Evolutionary conservation across 64 coral and sea anemone genomes (phyloP), one percentile per base, ranked within the genome.

Genomic region (Dendronephthya gigantea): DNA sequence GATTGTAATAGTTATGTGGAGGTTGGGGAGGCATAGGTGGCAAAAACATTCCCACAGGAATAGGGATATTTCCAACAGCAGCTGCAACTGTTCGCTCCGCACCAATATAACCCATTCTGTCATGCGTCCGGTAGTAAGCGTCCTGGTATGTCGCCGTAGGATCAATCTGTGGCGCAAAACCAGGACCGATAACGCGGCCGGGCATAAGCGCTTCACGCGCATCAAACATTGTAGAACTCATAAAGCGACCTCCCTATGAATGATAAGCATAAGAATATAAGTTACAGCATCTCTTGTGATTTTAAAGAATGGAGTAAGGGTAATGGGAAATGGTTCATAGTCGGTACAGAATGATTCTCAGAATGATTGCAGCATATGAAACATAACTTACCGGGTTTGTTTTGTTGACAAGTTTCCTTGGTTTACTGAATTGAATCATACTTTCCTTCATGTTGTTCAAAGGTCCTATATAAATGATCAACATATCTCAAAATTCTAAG

Each of bases 351-450:
- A 83, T 32, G 9, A 49, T 29, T 1, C 31, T 7, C 17, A 37
- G 36, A 35, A 23, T 75, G 22, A 16, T 17, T 19, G 51, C 51
- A 19, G 6, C 23, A 58, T 16, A 17, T n/a, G 0, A 62, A n/a
- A 62, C 65, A 75, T 5, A 30, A 72, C 90, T 89, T 87, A 98
- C 95, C 28, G 95, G 95, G 41, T 98, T 98, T n/a, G 92, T 98
- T 19, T 91, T 91, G 85, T 98, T 98, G 68, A 98, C 95, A 48
- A 98, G 92, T 82, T 98, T 98, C 17, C 92, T 84, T 83, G 95
- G 95, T 48, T 98, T 98, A 75, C 95, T 98, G 32, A 98, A 98
- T 51, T 98, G 95, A 32, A 98, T 98, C 92, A 98, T 93, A 56
- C 95, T 98, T 84, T 98, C 95, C 69, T 98, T 98, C 51, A 98